Conservation (phyloP, 2,113 vertebrate genomes). For the Catharus bicknelli region DNA sequence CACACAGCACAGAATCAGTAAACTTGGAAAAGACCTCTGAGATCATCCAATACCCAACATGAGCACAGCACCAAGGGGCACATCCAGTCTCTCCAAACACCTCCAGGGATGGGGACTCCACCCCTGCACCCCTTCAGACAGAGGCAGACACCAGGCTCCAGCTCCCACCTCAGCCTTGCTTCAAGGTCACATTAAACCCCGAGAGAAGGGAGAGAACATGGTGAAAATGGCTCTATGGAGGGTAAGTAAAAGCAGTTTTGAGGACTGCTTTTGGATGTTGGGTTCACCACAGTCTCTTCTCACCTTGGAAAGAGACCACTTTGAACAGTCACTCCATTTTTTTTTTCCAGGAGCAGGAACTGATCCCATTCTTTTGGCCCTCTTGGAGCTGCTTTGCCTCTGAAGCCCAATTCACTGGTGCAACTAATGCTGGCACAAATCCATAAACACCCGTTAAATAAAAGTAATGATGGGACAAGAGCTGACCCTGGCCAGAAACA, state of each 20-base stretch:
- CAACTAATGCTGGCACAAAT: background rate
- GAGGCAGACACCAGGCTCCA: background rate
- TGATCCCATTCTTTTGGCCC: background rate
- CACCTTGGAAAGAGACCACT: background rate
- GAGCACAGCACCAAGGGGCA: background rate
- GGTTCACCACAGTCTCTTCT: background rate
- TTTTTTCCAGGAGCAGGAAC: background rate
- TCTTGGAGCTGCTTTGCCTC: background rate
- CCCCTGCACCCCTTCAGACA: background rate
- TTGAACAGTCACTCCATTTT: background rate
- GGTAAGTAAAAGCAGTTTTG: background rate
- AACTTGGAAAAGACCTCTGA: background rate
- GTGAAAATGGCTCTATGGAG: background rate
- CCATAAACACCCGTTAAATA: background rate
- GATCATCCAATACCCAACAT: rapidly evolving
- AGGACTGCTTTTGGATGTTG: background rate
- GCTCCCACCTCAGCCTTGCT: background rate
- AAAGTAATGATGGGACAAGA: background rate
- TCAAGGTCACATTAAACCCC: background rate
- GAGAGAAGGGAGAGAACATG: background rate
- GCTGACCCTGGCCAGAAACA: background rate
- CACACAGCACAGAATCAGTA: background rate
- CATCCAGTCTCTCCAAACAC: background rate
- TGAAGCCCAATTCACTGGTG: background rate
- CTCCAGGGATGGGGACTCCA: background rate